Evolutionary conservation across 2,113 vertebrate genomes (phyloP).

Genomic region (Tupaia tana): DNA sequence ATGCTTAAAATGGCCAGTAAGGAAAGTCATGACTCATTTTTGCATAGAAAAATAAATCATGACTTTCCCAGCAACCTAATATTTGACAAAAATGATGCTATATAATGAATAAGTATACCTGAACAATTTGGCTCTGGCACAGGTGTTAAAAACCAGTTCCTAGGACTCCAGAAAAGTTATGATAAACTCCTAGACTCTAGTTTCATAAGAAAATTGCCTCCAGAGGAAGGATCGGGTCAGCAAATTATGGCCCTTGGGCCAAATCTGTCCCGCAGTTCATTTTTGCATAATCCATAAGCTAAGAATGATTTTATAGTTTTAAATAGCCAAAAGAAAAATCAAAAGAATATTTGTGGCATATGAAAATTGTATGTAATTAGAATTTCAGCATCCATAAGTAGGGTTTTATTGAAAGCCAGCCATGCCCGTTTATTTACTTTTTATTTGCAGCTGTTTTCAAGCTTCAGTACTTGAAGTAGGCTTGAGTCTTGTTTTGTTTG

Average conservation of each 20-base stretch:
- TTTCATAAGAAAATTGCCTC: not conserved
- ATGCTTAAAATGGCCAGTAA: not conserved
- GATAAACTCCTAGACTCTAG: not conserved
- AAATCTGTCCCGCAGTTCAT: not conserved
- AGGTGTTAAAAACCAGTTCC: not conserved
- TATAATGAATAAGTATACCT: not conserved
- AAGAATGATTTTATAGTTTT: slow-evolving; percentile 8
- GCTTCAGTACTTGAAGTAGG: not conserved
- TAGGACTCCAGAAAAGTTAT: not conserved
- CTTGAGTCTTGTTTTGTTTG: not conserved
- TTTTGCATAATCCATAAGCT: not conserved
- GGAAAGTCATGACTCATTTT: no score
- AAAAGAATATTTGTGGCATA: not conserved
- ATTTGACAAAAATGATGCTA: not conserved
- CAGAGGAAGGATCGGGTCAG: not conserved
- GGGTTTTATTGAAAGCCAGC: not conserved
- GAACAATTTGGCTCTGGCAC: not conserved
- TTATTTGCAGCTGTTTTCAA: not conserved
- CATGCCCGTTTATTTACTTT: not conserved
- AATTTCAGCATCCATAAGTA: not conserved
- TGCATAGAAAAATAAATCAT: no score
- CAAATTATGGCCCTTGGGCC: not conserved
- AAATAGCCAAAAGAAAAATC: not conserved
- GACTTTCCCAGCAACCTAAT: no score
- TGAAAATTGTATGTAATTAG: not conserved